Percentiles rank a stretch among this genome's conserved stretches.
Conservation (phyloP, 2,888 invertebrate species). For the Eledona agricola region DNA sequence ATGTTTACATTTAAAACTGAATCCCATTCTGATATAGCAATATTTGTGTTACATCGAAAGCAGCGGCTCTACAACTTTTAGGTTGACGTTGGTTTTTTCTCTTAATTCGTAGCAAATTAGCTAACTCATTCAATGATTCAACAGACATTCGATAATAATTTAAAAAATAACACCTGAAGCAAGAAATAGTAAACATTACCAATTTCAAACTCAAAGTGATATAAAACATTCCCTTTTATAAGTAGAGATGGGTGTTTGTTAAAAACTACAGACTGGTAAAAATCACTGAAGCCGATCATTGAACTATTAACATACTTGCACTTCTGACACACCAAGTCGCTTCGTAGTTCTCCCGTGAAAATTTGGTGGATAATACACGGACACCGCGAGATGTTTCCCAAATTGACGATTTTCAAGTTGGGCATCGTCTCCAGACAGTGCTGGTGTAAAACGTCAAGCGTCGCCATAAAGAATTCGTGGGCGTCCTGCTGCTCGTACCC, state of each 20-base stretch:
- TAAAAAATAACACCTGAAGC: conserved; percentile 3
- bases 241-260: too few species aligned
- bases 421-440: conserved; percentile 67
- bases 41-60: too few species aligned
- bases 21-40: too few species aligned
- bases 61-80: too few species aligned
- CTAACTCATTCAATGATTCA: not conserved
- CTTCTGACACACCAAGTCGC: conserved; percentile 94
- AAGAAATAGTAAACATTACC: too few species aligned
- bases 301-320: conserved; percentile 86
- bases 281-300: too few species aligned
- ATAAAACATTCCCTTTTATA: too few species aligned
- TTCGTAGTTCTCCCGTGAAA: conserved; percentile 95
- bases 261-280: too few species aligned
- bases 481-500: conserved; percentile 99
- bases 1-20: too few species aligned
- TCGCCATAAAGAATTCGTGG: conserved; percentile 98
- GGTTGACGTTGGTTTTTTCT: not conserved
- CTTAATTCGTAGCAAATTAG: too few species aligned
- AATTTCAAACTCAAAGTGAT: too few species aligned
- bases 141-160: too few species aligned
- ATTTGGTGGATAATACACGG: conserved; percentile 97
- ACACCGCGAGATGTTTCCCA: conserved; percentile 65
- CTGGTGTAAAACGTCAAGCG: conserved; percentile 90
- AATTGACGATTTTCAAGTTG: conserved; percentile 38